Evolutionary conservation across 2,797 vertebrate species (phyloP), one percentile per base, ranked within the genome.

Genomic region (Alfaro cultratus): DNA sequence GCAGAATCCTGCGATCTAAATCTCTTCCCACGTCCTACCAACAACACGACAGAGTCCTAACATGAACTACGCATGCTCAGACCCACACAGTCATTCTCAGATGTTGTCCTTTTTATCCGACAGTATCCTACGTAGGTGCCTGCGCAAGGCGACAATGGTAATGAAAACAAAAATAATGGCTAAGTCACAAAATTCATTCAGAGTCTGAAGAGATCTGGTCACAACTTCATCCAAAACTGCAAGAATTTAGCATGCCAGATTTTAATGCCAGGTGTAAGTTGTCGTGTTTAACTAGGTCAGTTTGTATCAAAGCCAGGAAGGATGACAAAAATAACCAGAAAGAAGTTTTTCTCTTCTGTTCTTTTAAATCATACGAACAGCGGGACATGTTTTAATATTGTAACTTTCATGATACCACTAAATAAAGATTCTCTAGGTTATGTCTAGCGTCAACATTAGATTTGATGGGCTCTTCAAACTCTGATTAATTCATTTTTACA

Each of bases 381-480:
- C 13, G 23, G 23, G 39, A 45, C 26, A 15, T 16, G 43, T 45
- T 71, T 71, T 45, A 13, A 46, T 29, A 8, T 43, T 26, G 23
- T 45, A 29, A 70, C 39, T 70, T 70, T 71, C 5, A 2, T 9
- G 5, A 5, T 8, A 9, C 16, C n/a, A 29, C 41, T n/a, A 71
- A 71, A 29, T 4, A 29, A 13, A 46, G 26, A 3, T 71, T 71
- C 26, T 15, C 4, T 3, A n/a, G 67, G 12, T 70, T 13, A 26
- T 13, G 41, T n/a, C 10, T 71, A 45, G 13, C 46, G 15, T 53
- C 45, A 26, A n/a, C 36, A 78, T 8, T 21, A n/a, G 79, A 51
- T 82, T 70, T 81, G 73, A 80, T 74, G 2, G 36, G 43, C 47
- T 34, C 70, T 46, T 78, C 9, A 53, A n/a, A 77, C 60, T 72